Percentiles rank a stretch among this genome's conserved stretches.
These are phyloP conservation scores for Gymnogyps californianus DNA, from an alignment of 2,113 vertebrate genomes.

Conservation along the genomic window DNA sequence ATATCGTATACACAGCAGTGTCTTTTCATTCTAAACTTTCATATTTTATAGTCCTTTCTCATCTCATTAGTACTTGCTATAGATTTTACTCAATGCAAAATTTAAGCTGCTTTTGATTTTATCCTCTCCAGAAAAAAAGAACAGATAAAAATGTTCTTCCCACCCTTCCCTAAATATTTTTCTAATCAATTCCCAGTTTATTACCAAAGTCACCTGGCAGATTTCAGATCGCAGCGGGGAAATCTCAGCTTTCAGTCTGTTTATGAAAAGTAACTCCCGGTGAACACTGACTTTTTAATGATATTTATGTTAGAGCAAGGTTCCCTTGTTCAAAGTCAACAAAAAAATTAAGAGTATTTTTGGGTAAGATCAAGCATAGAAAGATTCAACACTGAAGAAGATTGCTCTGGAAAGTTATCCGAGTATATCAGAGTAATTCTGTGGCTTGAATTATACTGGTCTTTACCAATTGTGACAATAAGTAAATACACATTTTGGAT, in stretches of 20 bases:
- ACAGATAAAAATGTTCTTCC: background rate
- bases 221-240: background rate
- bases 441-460: background rate
- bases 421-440: background rate
- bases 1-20: too few relatives aligned
- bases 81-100: background rate
- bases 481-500: background rate
- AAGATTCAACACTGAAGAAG: background rate
- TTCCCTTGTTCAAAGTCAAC: background rate
- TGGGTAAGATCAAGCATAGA: background rate
- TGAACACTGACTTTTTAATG: background rate
- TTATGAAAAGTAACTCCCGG: background rate
- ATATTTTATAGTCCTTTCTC: background rate
- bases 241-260: background rate
- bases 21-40: background rate
- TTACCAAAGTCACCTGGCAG: background rate
- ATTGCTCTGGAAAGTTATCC: background rate
- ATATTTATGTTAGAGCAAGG: background rate
- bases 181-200: background rate
- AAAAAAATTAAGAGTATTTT: background rate
- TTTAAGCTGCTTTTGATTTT: background rate
- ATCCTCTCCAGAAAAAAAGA: background rate
- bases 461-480: background rate
- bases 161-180: background rate
- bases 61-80: fast-evolving